Base-by-base conservation (phyloP, 2,888 invertebrate species). In the Cosmopolites sordidus region DNA sequence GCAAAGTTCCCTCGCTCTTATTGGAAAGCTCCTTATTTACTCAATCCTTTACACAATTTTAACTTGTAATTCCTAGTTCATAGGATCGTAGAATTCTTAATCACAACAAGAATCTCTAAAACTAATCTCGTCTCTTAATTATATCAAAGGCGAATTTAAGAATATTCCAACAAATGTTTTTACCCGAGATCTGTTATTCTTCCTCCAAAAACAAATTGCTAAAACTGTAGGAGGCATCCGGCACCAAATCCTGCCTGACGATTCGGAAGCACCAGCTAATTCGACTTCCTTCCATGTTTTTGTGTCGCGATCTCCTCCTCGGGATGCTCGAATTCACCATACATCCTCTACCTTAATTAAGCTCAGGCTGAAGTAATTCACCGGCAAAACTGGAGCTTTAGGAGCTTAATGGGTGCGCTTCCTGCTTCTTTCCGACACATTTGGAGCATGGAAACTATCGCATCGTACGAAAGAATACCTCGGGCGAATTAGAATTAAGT, bases 271-370 rank as follows among this genome's bases (percentile, higher is more conserved):
- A 27, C 41, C 43, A 56, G 51, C 51, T 56, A 56, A 56, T 56
- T 56, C 56, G 51, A 44, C 56, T 56, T 56, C 56, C 56, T 55
- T 55, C 54, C 54, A 55, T 44, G 50, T 55, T 51, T 51, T 51
- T 29, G 38, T 43, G 50, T 40, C 46, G 47, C 30, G 37, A 55
- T 46, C 41, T 47, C 39, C 47, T 46, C 43, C 38, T 43, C 51
- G 46, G 54, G 54, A 55, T 55, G 50, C 22, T 50, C 45, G 41
- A 50, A 29, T 45, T 45, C 42, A 45, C 45, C 41, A 38, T 49
- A 50, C 46, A 55, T 46, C 47, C 48, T 51, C 22, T 38, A 47
- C 54, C 42, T 55, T 55, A 51, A 55, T 55, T 55, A 55, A 55
- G 46, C 38, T 43, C 38, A 47, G 47, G 45, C 43, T 47, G 27